phyloP scores from a whole-genome alignment of 2,797 vertebrate species.

The Phataginus tricuspis region DNA sequence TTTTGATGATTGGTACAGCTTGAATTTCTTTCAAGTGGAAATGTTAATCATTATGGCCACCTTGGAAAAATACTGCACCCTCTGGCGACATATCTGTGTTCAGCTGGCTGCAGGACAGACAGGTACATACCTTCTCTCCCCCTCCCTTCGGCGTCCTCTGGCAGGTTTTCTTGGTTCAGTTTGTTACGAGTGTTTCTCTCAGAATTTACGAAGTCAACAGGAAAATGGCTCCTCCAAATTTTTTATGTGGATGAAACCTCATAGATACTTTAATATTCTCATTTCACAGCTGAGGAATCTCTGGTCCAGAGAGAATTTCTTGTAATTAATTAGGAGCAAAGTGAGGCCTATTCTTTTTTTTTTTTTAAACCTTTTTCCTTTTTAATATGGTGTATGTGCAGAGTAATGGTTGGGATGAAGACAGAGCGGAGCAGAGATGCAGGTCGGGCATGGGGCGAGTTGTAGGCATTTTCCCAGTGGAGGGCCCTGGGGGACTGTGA shows the following conservation, averaged over 20 bases:
- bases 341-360: neutral
- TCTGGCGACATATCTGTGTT: neutral
- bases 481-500: neutral
- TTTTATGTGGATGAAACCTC: neutral
- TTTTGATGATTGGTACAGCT: neutral
- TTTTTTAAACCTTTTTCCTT: neutral
- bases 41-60: neutral
- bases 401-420: fast-evolving
- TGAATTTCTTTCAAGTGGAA: neutral
- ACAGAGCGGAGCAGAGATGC: fast-evolving
- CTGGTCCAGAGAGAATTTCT: neutral
- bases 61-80: fast-evolving
- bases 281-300: slow-evolving; percentile 39
- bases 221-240: neutral
- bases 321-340: neutral
- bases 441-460: fast-evolving
- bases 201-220: neutral
- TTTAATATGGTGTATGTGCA: fast-evolving
- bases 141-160: neutral
- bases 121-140: fast-evolving
- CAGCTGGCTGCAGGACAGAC: neutral
- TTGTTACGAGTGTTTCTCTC: neutral
- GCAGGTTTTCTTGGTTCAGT: neutral
- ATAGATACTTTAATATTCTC: neutral
- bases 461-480: fast-evolving